phyloP scores from a whole-genome alignment of 2,797 vertebrate species.

The Catharus ustulatus region DNA sequence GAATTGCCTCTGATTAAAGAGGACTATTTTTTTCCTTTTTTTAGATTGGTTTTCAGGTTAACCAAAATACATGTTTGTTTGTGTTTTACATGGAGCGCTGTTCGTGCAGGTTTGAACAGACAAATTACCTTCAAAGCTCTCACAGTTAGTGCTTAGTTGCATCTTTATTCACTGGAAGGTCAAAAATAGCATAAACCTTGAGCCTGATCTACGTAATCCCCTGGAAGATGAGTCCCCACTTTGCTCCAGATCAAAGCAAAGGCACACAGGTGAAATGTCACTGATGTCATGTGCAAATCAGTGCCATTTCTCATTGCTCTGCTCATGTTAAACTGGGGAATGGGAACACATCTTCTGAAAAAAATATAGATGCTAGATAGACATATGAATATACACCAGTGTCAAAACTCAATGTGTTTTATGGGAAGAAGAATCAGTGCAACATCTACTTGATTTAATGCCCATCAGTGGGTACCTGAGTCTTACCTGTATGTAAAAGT shows the following conservation, averaged over 20 bases:
- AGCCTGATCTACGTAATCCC: background rate
- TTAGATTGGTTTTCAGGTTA: background rate
- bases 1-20: background rate
- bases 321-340: background rate
- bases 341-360: background rate
- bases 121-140: background rate
- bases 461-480: background rate
- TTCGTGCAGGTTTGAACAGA: background rate
- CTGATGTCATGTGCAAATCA: background rate
- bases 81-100: background rate
- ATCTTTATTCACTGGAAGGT: background rate
- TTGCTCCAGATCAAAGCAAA: background rate
- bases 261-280: background rate
- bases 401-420: background rate
- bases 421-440: background rate
- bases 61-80: background rate
- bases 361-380: background rate
- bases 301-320: background rate
- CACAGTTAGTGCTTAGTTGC: background rate
- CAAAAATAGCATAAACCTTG: slow-evolving; percentile 20
- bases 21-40: background rate
- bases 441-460: background rate
- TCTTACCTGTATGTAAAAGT: background rate
- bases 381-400: background rate
- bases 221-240: background rate